Evolutionary conservation across 2,113 vertebrate species (phyloP).

Genomic region (Orientallactaga bullata): DNA sequence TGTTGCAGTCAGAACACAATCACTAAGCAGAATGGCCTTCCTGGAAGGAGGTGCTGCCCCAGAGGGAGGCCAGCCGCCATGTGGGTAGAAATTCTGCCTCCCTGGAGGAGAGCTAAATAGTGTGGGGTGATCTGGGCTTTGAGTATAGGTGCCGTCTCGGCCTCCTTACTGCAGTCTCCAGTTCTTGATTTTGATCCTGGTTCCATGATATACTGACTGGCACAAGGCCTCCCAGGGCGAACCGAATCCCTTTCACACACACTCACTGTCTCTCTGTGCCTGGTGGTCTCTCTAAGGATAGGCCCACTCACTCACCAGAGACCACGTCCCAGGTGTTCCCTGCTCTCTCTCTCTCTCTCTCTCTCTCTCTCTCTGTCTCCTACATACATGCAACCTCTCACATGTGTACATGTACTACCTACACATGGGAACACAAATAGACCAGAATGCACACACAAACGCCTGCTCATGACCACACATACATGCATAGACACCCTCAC

Average conservation of each 20-base stretch:
- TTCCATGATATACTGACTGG: fast-evolving
- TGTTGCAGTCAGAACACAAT: fast-evolving
- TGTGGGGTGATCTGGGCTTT: fast-evolving
- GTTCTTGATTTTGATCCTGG: not conserved
- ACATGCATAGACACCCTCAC: too few relatives aligned
- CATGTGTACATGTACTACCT: not conserved
- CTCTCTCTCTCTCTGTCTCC: too few relatives aligned
- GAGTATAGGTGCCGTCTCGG: fast-evolving
- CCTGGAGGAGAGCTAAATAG: not conserved
- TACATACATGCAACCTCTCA: not conserved
- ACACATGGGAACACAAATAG: too few relatives aligned
- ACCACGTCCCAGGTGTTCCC: not conserved
- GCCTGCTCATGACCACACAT: not conserved
- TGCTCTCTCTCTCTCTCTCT: fast-evolving
- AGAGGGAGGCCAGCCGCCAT: fast-evolving
- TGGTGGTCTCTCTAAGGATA: fast-evolving
- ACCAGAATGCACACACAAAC: not conserved
- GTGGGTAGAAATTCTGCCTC: fast-evolving
- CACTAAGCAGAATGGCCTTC: fast-evolving
- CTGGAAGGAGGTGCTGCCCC: fast-evolving
- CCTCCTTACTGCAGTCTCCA: fast-evolving
- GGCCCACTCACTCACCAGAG: not conserved
- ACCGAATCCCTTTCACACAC: fast-evolving
- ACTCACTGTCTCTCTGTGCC: fast-evolving
- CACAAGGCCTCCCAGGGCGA: fast-evolving